Conservation (phyloP, 2,113 vertebrate species). For the Epinephelus cyanopodus region DNA sequence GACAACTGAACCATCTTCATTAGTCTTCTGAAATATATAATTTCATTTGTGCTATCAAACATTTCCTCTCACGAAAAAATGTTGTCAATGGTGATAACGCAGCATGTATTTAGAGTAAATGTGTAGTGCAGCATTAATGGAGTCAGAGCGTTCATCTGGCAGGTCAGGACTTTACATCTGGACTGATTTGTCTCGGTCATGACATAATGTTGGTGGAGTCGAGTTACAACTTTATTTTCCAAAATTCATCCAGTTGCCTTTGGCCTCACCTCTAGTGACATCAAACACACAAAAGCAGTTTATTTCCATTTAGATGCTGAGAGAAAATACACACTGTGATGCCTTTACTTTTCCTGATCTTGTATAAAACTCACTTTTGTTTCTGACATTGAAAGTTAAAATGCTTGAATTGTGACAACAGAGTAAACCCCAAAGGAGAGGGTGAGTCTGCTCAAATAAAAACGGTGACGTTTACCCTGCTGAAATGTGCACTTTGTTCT, state of each 20-base stretch:
- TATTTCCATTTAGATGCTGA: background rate
- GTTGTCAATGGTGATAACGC: background rate
- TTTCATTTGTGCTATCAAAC: background rate
- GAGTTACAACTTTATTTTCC: slow-evolving; percentile 23
- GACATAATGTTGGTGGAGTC: slow-evolving; percentile 1
- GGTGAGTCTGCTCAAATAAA: background rate
- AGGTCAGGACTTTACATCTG: slow-evolving; percentile 60
- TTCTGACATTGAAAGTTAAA: background rate
- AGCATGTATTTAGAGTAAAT: background rate
- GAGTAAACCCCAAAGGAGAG: background rate
- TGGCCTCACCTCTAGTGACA: background rate
- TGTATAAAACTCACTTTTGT: background rate
- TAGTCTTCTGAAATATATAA: background rate
- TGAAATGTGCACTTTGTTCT: slow-evolving; percentile 23
- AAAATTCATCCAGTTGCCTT: background rate
- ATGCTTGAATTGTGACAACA: background rate
- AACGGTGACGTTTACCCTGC: background rate
- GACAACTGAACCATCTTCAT: background rate
- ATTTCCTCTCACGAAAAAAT: background rate
- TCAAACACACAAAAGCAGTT: background rate
- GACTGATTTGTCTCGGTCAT: slow-evolving; percentile 45
- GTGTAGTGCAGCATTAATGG: background rate
- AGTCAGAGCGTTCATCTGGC: slow-evolving; percentile 47
- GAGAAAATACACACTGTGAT: background rate
- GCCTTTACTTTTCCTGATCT: background rate